A percentile compares a stretch with the other conserved stretches of the same genome.
Conservation (phyloP, 64 coral and sea anemone species). For the Actinia equina region DNA sequence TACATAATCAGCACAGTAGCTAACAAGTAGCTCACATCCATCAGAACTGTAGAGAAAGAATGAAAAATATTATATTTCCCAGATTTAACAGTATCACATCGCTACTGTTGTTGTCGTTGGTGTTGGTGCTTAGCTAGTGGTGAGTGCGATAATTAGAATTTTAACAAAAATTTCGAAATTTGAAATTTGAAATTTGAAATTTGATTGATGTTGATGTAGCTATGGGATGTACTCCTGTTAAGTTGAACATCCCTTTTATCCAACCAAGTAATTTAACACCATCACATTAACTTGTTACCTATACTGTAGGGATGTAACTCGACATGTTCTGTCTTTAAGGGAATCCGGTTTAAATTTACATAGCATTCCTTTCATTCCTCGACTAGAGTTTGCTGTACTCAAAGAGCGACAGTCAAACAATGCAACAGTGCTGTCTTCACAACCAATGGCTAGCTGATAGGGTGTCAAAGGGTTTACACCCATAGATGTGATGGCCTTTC, state of each 20-base stretch:
- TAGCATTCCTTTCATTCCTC: constrained; percentile 60
- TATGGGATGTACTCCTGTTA: too few relatives aligned
- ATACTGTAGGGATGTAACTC: constrained; percentile 84
- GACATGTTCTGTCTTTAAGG: constrained; percentile 71
- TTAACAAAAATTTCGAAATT: too few relatives aligned
- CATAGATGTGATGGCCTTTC: constrained; percentile 90
- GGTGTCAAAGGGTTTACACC: constrained; percentile 79
- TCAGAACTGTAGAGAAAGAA: constrained; percentile 51
- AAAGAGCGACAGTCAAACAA: constrained; percentile 89
- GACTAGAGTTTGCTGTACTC: constrained; percentile 44
- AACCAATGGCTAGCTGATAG: constrained; percentile 81
- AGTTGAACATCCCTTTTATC: too few relatives aligned
- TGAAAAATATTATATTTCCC: not conserved
- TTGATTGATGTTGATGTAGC: too few relatives aligned
- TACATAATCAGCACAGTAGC: constrained; percentile 93
- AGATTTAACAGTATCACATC: not conserved
- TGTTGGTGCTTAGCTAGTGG: too few relatives aligned
- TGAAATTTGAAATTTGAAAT: too few relatives aligned
- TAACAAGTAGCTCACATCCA: constrained; percentile 83
- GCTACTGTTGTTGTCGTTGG: too few relatives aligned
- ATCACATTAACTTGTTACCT: constrained; percentile 41
- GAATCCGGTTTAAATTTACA: constrained; percentile 92
- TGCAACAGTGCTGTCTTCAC: constrained; percentile 82
- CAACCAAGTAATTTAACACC: too few relatives aligned
- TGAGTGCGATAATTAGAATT: too few relatives aligned